phyloP scores from a whole-genome alignment of 2,797 vertebrate genomes.

The Lepilemur ruficaudatus region DNA sequence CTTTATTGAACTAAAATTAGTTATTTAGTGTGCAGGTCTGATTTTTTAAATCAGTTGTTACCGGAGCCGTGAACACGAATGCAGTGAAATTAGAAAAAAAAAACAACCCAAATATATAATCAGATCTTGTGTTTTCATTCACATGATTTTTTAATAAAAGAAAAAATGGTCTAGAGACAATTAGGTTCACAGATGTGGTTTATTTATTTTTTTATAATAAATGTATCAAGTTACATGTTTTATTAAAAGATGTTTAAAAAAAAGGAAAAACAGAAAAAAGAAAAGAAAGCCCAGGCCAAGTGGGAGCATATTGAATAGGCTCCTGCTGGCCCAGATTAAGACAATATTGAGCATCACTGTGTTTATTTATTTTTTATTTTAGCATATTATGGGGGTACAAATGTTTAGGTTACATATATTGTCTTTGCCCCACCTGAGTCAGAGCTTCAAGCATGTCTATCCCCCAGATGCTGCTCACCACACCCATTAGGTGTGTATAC shows the following conservation, averaged over 20 bases:
- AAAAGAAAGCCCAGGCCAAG: background rate
- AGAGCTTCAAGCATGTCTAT: too few species aligned
- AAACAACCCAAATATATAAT: background rate
- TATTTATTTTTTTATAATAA: background rate
- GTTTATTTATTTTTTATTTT: background rate
- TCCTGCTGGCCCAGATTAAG: background rate
- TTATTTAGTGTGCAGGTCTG: slow-evolving; percentile 45
- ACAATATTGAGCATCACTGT: background rate
- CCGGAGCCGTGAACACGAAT: slow-evolving; percentile 52
- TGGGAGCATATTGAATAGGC: background rate
- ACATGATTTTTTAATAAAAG: slow-evolving; percentile 55
- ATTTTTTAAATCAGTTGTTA: slow-evolving; percentile 60
- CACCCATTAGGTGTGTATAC: too few species aligned
- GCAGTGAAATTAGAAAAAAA: background rate
- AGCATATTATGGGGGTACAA: too few species aligned
- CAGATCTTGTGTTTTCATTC: slow-evolving; percentile 49
- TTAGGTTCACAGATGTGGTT: slow-evolving; percentile 16
- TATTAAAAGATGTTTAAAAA: background rate
- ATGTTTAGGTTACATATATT: too few species aligned
- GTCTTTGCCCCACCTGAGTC: too few species aligned
- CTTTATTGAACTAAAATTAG: slow-evolving; percentile 61
- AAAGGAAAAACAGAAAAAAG: background rate
- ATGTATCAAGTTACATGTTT: background rate
- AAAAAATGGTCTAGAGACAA: background rate
- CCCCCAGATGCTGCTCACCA: too few species aligned